These are phyloP conservation scores for Apantesis nais DNA, from an alignment of 2,888 invertebrate species.

Conservation along the genomic window DNA sequence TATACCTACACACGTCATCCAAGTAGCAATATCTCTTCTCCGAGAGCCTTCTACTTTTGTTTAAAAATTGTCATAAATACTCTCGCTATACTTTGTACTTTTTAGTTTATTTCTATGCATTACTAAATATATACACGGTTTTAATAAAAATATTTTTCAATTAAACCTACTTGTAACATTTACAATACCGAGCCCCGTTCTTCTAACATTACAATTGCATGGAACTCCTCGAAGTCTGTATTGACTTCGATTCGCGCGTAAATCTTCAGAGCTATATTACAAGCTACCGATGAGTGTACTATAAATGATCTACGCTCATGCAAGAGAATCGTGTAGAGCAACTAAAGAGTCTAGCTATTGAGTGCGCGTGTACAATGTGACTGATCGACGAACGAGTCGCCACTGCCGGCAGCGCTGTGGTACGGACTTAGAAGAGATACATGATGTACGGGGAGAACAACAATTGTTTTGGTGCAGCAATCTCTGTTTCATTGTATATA, in stretches of 20 bases:
- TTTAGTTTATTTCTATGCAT: too few relatives aligned
- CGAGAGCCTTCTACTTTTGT: background rate
- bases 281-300: constrained; percentile 13
- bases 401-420: constrained; percentile 66
- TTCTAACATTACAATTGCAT: background rate
- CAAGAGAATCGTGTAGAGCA: constrained; percentile 21
- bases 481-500: background rate
- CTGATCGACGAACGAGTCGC: constrained; percentile 19
- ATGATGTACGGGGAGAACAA: constrained; percentile 62
- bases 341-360: constrained; percentile 61
- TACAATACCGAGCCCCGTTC: background rate
- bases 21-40: background rate
- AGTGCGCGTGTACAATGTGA: constrained; percentile 34
- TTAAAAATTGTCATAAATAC: background rate
- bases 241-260: background rate
- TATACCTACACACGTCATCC: background rate
- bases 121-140: background rate
- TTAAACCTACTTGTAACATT: background rate
- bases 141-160: background rate
- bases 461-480: constrained; percentile 22
- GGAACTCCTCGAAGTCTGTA: background rate
- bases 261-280: background rate
- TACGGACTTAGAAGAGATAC: constrained; percentile 60
- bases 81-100: background rate
- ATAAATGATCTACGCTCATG: constrained; percentile 15